Evolutionary conservation across 2,113 vertebrate genomes (phyloP).

Genomic region (Balaeniceps rex): DNA sequence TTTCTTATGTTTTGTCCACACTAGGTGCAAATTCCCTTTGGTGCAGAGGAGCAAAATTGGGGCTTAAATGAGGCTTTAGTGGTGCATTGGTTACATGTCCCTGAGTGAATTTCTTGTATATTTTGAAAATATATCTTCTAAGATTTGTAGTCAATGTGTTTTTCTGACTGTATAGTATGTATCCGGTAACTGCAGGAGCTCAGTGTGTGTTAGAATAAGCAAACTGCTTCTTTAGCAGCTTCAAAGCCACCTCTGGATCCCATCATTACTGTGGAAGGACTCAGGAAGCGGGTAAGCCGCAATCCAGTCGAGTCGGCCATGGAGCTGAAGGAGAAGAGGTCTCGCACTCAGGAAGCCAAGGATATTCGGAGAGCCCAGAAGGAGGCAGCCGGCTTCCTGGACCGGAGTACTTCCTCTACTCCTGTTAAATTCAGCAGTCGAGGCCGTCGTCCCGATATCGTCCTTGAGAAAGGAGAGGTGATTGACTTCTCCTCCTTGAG

Average conservation of each 20-base stretch:
- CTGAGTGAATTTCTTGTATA: not conserved
- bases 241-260: constrained; percentile 85
- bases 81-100: not conserved
- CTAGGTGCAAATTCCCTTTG: not conserved
- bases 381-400: constrained; percentile 84
- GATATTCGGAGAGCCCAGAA: constrained; percentile 95
- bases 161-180: not conserved
- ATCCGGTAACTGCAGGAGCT: not conserved
- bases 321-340: constrained; percentile 96
- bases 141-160: not conserved
- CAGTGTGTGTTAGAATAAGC: not conserved
- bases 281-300: constrained; percentile 84
- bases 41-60: not conserved
- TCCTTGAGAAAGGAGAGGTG: constrained; percentile 94
- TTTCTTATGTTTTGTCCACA: not conserved
- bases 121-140: not conserved
- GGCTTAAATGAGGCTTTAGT: not conserved
- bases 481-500: constrained; percentile 96
- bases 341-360: constrained; percentile 95
- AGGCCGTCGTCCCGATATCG: constrained; percentile 75
- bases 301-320: constrained; percentile 94
- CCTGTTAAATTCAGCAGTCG: constrained; percentile 82
- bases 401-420: constrained; percentile 86
- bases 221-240: constrained; percentile 52
- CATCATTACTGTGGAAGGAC: constrained; percentile 89